Percentiles rank a stretch among this genome's conserved stretches.
Conservation (phyloP, 2,888 invertebrate genomes). For the Urechis unicinctus region DNA sequence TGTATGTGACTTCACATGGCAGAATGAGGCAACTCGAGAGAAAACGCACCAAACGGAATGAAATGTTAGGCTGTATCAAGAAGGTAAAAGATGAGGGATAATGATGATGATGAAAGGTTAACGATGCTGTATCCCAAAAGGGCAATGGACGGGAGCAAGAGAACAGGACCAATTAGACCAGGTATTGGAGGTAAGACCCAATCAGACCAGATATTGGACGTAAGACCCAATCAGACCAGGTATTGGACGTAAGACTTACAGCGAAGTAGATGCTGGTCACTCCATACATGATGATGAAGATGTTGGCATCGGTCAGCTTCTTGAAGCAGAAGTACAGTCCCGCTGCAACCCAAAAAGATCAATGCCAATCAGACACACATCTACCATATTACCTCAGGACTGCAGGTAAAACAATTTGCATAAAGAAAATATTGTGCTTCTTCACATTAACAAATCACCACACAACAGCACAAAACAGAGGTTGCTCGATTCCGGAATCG, state of each 20-base stretch:
- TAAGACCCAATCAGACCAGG: background rate
- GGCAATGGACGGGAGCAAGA: too few species aligned
- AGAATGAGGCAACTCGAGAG: background rate
- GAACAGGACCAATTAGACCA: too few species aligned
- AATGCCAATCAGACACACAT: conserved; percentile 2
- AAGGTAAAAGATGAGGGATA: background rate
- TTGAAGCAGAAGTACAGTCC: conserved; percentile 96
- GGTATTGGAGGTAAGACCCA: background rate
- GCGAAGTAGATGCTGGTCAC: conserved; percentile 78
- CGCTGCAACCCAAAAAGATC: conserved; percentile 56
- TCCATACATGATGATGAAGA: conserved; percentile 94
- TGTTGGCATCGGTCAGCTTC: conserved; percentile 87
- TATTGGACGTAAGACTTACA: conserved; percentile 4
- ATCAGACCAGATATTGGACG: background rate
- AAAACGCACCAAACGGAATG: background rate
- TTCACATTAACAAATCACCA: too few species aligned
- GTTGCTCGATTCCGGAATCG: too few species aligned
- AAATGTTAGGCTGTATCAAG: background rate
- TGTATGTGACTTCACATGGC: background rate
- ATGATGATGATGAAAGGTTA: too few species aligned
- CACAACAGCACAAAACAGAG: too few species aligned
- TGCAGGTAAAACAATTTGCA: too few species aligned
- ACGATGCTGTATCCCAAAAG: too few species aligned
- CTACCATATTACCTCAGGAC: background rate
- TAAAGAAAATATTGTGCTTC: too few species aligned